These are phyloP conservation scores for Mactra quadrangularis DNA, from an alignment of 1,140 invertebrate species.

Conservation along the genomic window DNA sequence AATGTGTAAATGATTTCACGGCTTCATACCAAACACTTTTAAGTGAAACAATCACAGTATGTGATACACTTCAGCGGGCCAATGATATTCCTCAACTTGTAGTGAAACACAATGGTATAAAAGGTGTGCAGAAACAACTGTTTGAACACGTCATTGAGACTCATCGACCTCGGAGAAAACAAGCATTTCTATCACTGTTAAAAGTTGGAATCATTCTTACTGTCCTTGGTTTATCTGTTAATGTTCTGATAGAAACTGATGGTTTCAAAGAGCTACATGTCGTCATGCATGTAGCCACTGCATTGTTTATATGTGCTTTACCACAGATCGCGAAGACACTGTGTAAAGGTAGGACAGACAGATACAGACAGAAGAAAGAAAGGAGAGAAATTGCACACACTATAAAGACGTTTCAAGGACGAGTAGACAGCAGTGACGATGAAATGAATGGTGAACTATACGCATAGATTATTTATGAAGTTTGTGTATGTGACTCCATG, in stretches of 20 bases:
- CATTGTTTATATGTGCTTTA: slow-evolving; percentile 47
- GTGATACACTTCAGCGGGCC: not conserved
- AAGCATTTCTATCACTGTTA: slow-evolving; percentile 24
- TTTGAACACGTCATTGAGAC: slow-evolving; percentile 44
- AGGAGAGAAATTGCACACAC: not conserved
- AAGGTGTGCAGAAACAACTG: not conserved
- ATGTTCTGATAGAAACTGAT: slow-evolving; percentile 38
- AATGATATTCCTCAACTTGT: not conserved
- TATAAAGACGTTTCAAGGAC: too few species aligned
- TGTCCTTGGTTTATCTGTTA: slow-evolving; percentile 13
- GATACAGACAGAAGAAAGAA: not conserved
- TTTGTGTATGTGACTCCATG: too few species aligned
- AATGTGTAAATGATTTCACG: slow-evolving; percentile 3
- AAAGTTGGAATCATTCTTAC: slow-evolving; percentile 9
- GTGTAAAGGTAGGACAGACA: not conserved
- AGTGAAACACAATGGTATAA: not conserved
- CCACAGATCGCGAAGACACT: slow-evolving; percentile 19
- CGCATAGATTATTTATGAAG: too few species aligned
- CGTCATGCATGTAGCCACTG: slow-evolving; percentile 31
- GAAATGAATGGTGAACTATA: too few species aligned
- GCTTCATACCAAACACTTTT: slow-evolving; percentile 36
- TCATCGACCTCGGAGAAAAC: slow-evolving; percentile 25
- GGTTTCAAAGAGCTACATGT: slow-evolving; percentile 15
- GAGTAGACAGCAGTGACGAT: too few species aligned
- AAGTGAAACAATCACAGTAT: slow-evolving; percentile 12